Evolutionary conservation across 2,113 vertebrate genomes (phyloP), one percentile per base, ranked within the genome.

Genomic region (Pterophyllum scalare): DNA sequence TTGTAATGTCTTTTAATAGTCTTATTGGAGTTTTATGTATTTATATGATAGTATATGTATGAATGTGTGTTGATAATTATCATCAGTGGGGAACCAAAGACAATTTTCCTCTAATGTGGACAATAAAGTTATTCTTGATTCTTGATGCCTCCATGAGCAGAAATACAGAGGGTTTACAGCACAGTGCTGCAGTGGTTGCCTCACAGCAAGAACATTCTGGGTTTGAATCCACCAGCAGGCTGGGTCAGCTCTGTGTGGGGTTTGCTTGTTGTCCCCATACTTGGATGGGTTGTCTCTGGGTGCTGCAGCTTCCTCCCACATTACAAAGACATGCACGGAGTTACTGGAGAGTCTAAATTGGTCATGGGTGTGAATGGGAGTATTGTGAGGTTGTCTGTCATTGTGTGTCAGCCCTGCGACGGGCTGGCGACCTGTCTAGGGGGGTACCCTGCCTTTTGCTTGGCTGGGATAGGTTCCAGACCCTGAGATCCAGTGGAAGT

Each of bases 401-500:
- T 14, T 46, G 22, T 26, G 38, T 67, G 24, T 49, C 14, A 43
- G 43, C 6, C 14, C 43, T 49, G 13, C 40, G 0, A 26, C 26
- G 62, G 5, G 17, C 35, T 38, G 11, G 5, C 0, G 1, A 35
- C 35, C 12, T 64, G 33, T 22, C 12, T 35, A 43, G n/a, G n/a
- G n/a, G 43, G 38, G 24, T n/a, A 26, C 38, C 62, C 13, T 5
- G 43, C 13, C 35, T 38, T 38, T 38, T 2, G 5, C 43, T 26
- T 38, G 26, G 22, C 14, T 65, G 1, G 62, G 35, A 13, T 17
- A 3, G 62, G 17, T 65, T 65, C n/a, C 14, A 65, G 4, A 65
- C 24, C 2, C 2, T 26, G 1, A 43, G 0, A 13, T 43, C n/a
- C n/a, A n/a, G 38, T 38, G 14, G 2, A 67, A 19, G 64, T 1